Conservation (phyloP, 1,140 invertebrate genomes). For the Cydia strobilella region DNA sequence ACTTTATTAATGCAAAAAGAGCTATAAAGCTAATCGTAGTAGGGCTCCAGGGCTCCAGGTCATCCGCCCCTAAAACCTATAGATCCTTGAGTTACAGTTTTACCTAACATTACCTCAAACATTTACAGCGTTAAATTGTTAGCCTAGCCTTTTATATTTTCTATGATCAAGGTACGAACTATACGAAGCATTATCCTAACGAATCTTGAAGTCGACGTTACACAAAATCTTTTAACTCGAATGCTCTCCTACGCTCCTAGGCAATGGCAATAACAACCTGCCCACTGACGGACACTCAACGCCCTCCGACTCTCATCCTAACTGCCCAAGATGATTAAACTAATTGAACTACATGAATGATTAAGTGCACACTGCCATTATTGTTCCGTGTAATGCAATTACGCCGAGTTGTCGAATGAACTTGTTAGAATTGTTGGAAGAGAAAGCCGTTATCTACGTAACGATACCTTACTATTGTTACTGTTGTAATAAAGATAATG, state of each 20-base stretch:
- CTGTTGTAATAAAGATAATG: slow-evolving; percentile 7
- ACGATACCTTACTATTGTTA: slow-evolving; percentile 20
- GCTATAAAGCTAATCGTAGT: too few relatives aligned
- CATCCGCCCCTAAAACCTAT: too few relatives aligned
- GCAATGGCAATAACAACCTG: slow-evolving; percentile 37
- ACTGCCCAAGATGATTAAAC: slow-evolving; percentile 42
- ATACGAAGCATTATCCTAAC: too few relatives aligned
- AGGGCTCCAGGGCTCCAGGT: too few relatives aligned
- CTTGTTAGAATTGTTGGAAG: slow-evolving; percentile 11
- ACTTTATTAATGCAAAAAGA: too few relatives aligned
- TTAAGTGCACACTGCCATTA: slow-evolving; percentile 41
- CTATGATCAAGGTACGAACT: too few relatives aligned
- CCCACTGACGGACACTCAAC: slow-evolving; percentile 46
- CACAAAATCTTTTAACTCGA: not conserved
- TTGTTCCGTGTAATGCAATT: slow-evolving; percentile 35
- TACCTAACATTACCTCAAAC: too few relatives aligned
- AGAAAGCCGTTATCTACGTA: slow-evolving; percentile 15
- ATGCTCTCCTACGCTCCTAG: not conserved
- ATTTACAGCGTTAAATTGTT: too few relatives aligned
- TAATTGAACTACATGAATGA: slow-evolving; percentile 49
- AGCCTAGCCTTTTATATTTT: too few relatives aligned
- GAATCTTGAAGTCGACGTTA: not conserved
- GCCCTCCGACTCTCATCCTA: slow-evolving; percentile 22
- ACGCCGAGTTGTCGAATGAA: slow-evolving; percentile 25
- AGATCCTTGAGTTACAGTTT: too few relatives aligned